Evolutionary conservation across 2,113 vertebrate species (phyloP), one percentile per base, ranked within the genome.

Genomic region (Upupa epops): DNA sequence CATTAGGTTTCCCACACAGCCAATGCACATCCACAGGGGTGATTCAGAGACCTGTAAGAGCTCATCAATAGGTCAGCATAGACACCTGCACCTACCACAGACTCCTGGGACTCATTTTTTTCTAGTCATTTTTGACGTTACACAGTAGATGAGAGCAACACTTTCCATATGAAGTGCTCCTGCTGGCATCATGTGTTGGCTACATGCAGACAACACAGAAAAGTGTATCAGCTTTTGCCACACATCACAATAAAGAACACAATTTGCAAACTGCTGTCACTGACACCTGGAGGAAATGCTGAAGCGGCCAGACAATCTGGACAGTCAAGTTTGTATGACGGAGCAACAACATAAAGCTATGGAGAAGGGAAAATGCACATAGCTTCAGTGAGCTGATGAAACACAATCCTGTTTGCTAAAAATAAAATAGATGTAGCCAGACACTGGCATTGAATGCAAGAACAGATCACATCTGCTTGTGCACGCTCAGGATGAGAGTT

Each of bases 301-400:
- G 94, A 52, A 80, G 80, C 3, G 29, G 82, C 92, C 5, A 8
- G 88, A 56, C 64, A 55, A 64, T 92, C 95, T 74, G 74, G 96
- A 73, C 46, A 31, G 79, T 73, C 86, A 11, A 21, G 93, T 84
- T 81, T 88, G 71, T 36, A 64, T 65, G 58, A 78, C 46, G 83
- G 63, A 92, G 76, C 74, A 84, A 86, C 0, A 3, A 54, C 79
- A 56, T 3, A 84, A 64, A 83, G 88, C 80, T 63, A 71, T 54
- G 82, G 64, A 76, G 76, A 89, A 79, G 78, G 71, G 73, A 88
- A 66, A 89, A 34, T 5, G 7, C 18, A 59, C 0, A 0, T 34
- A 72, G 51, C 58, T 55, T 52, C 49, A 51, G 51, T 3, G 42
- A 90, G 72, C 45, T 66, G 56, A 42, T 21, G 45, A 71, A 84